phyloP scores from a whole-genome alignment of 2,113 vertebrate genomes.

The Paradoxurus hermaphroditus region DNA sequence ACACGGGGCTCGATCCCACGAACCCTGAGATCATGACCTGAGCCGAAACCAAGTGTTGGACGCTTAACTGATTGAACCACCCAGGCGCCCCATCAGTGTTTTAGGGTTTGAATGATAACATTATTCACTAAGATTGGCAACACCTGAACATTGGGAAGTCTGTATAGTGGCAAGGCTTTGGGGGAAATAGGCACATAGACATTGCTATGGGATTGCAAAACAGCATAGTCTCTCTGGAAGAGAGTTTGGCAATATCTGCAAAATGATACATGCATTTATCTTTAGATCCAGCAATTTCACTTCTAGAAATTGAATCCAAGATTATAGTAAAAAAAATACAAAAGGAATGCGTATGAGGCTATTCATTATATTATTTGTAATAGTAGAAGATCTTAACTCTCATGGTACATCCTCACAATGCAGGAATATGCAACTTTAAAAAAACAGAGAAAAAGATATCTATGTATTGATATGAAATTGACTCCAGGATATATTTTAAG shows the following conservation, averaged over 20 bases:
- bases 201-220: neutral
- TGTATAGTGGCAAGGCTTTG: neutral
- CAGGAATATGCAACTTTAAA: neutral
- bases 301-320: neutral
- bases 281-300: neutral
- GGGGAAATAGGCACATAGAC: neutral
- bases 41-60: too few relatives aligned
- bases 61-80: too few relatives aligned
- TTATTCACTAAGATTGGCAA: neutral
- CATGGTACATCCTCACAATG: neutral
- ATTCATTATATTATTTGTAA: neutral
- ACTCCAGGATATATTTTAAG: neutral
- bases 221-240: neutral
- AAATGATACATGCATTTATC: neutral
- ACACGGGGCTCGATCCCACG: too few relatives aligned
- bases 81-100: too few relatives aligned
- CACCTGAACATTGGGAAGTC: neutral
- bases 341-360: neutral
- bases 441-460: neutral
- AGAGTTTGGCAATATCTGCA: neutral
- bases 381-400: neutral
- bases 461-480: neutral
- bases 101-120: neutral
- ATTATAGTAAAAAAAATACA: neutral
- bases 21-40: too few relatives aligned